Base-by-base conservation (phyloP, 2,888 invertebrate genomes). In the Charanyca ferruginea region DNA sequence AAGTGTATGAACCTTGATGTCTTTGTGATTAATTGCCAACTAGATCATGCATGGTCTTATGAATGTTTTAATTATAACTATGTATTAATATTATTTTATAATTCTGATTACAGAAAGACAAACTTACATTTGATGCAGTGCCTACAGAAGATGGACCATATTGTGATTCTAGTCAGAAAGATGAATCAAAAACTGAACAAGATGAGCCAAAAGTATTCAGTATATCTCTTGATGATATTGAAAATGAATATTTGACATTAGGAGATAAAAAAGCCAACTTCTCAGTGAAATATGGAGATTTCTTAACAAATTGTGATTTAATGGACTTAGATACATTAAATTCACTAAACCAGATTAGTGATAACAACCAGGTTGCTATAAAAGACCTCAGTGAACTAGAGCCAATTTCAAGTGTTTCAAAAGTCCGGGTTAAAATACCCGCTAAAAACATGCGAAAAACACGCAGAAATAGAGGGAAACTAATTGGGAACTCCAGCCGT, bases 61-160 rank as follows among this genome's bases (percentile, higher is more conserved):
- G 38, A 38, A 13, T 16, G 16, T 16, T 16, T 16, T 13, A 2
- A 38, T 16, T 35, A 13, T 35, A 11, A 13, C 2, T 35, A 35
- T 35, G 1, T 35, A 35, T 13, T 35, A 2, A 35, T 35, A n/a
- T 18, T n/a, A 47, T 61, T 38, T 44, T 28, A 13, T 57, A 13
- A 38, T 42, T 45, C 22, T 3, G 23, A 41, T 94, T 93, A 68
- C 92, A 96, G 93, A 96, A 93, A 89, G 96, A 96, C 48, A 94
- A 96, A 73, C 90, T 97, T 45, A 93, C 93, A 54, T 94, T 94
- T 85, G 90, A 92, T 83, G 96, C 96, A 47, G 87, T 96, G 55
- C 97, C 96, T 53, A 96, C 96, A 48, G 84, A 96, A 83, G 92
- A 92, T 88, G 94, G 95, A 32, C 93, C 94, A 28, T 90, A 79